These are phyloP conservation scores for Lycaon pictus DNA, from an alignment of 2,113 vertebrate genomes.

Conservation along the genomic window DNA sequence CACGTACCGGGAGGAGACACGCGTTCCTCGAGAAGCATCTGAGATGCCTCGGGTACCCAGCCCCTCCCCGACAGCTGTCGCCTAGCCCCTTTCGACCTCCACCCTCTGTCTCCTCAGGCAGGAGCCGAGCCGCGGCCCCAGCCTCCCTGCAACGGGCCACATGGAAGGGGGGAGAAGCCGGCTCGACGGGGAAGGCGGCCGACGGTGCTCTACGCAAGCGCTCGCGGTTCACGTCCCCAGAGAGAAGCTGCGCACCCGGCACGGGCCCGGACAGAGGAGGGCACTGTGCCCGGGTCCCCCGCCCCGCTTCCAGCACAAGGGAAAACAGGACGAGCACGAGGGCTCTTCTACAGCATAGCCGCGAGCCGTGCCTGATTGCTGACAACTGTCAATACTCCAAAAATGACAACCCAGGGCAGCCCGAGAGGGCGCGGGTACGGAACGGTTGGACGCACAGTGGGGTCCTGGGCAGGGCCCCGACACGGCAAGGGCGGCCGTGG, in stretches of 20 bases:
- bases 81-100: not conserved
- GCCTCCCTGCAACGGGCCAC: too few relatives aligned
- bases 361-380: too few relatives aligned
- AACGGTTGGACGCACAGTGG: fast-evolving
- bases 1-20: not conserved
- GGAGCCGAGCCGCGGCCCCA: not conserved
- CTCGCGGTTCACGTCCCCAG: fast-evolving
- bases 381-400: not conserved
- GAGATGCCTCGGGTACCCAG: fast-evolving
- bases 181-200: not conserved
- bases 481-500: not conserved
- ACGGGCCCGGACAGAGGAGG: not conserved
- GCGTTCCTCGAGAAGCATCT: not conserved
- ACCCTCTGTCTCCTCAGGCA: not conserved
- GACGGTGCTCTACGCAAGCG: too few relatives aligned
- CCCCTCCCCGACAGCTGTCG: not conserved
- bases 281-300: not conserved
- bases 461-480: not conserved
- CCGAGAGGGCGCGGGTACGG: not conserved
- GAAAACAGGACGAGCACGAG: not conserved
- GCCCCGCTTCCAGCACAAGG: not conserved
- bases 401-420: not conserved
- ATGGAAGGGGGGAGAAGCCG: not conserved
- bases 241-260: fast-evolving
- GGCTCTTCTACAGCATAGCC: too few relatives aligned